phyloP scores from a whole-genome alignment of 2,888 invertebrate species.

The Epirrita christyi region DNA sequence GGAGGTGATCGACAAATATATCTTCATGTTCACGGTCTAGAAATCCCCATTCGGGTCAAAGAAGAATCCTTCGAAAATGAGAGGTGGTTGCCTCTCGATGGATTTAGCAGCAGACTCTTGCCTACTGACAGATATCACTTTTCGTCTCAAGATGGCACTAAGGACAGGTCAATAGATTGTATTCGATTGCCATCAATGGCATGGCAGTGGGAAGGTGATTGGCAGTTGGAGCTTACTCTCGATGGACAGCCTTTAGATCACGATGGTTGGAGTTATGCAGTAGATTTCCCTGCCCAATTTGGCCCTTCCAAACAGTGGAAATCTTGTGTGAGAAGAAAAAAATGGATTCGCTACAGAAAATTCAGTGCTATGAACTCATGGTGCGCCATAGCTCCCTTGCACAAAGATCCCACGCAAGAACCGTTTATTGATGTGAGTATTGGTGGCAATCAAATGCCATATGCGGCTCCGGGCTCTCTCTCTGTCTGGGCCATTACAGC shows the following conservation, averaged over 20 bases:
- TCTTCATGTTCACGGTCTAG: conserved; percentile 94
- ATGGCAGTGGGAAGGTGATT: conserved; percentile 98
- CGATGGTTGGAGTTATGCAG: conserved; percentile 97
- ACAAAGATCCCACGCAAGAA: conserved; percentile 95
- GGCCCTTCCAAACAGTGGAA: conserved; percentile 93
- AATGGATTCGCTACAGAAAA: conserved; percentile 94
- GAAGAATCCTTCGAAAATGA: conserved; percentile 97
- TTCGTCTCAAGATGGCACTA: conserved; percentile 93
- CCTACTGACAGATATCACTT: conserved; percentile 95
- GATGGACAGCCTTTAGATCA: conserved; percentile 95
- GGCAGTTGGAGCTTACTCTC: conserved; percentile 93
- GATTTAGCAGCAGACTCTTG: conserved; percentile 92
- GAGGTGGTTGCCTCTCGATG: conserved; percentile 96
- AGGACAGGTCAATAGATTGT: conserved; percentile 91
- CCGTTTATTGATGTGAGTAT: conserved; percentile 96
- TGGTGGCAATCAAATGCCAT: conserved; percentile 93
- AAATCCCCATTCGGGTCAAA: conserved; percentile 95
- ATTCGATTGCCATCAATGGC: conserved; percentile 96
- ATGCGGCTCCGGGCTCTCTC: conserved; percentile 89
- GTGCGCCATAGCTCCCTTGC: conserved; percentile 95
- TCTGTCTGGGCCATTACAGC: conserved; percentile 97
- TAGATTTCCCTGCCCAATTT: conserved; percentile 95
- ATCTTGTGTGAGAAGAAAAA: conserved; percentile 94
- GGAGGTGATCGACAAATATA: conserved; percentile 97
- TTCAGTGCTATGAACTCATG: conserved; percentile 96